A percentile compares a stretch with the other conserved stretches of the same genome.
phyloP scores from a whole-genome alignment of 2,888 invertebrate genomes.

The Platycnemis pennipes region DNA sequence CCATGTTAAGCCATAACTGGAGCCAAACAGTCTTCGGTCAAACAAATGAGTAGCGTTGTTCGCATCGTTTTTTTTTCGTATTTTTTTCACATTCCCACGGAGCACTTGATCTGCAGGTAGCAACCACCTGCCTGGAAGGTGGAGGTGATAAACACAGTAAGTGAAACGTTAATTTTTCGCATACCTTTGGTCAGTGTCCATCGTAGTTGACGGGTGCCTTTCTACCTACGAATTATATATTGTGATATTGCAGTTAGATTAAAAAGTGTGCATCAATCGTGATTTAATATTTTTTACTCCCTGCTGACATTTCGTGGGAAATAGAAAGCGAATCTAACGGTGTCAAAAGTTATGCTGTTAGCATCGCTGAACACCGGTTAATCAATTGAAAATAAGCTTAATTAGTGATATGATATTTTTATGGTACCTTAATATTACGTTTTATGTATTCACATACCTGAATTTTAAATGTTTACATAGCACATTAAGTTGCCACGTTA shows the following conservation, averaged over 20 bases:
- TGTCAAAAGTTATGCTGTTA: conserved; percentile 24
- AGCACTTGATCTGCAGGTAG: conserved; percentile 56
- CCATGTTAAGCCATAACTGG: not conserved
- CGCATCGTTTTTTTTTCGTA: not conserved
- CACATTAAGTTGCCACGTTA: not conserved
- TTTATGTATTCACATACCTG: not conserved
- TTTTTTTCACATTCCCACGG: conserved; percentile 51
- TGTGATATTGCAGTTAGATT: not conserved
- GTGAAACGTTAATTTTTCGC: not conserved
- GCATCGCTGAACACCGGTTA: conserved; percentile 22
- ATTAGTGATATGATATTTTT: not conserved
- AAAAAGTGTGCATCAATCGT: not conserved
- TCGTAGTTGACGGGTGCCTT: not conserved
- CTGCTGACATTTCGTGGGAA: conserved; percentile 43
- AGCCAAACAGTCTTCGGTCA: not conserved
- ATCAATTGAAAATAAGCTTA: not conserved
- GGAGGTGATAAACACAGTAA: conserved; percentile 40
- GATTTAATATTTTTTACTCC: not conserved
- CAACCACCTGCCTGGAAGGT: conserved; percentile 63
- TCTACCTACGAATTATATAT: not conserved
- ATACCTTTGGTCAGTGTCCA: not conserved
- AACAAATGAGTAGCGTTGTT: conserved; percentile 41
- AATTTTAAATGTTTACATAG: not conserved
- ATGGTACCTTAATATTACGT: not conserved
- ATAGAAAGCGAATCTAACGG: conserved; percentile 65